A percentile compares a stretch with the other conserved stretches of the same genome.
Evolutionary conservation across 2,797 vertebrate genomes (phyloP).

Genomic region (Gymnodraco acuticeps): DNA sequence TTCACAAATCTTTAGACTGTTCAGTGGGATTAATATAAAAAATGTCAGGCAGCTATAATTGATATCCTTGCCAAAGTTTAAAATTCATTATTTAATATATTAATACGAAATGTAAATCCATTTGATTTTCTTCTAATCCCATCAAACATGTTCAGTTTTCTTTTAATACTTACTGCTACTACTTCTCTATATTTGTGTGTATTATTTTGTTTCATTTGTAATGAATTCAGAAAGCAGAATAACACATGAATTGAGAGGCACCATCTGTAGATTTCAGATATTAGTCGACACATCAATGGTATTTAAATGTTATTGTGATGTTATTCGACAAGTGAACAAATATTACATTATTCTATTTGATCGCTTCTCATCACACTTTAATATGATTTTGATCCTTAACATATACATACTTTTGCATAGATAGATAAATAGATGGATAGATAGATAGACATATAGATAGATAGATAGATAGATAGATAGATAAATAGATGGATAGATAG

Average conservation of each 20-base stretch:
- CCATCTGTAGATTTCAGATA: not conserved
- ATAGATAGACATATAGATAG: too few species aligned
- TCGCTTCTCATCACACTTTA: constrained; percentile 16
- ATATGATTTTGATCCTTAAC: constrained; percentile 26
- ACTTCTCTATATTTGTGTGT: not conserved
- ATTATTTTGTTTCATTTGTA: constrained; percentile 4
- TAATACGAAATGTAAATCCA: constrained; percentile 23
- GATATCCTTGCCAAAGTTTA: constrained; percentile 7
- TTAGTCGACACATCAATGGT: too few species aligned
- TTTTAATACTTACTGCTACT: not conserved
- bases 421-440: fast-evolving
- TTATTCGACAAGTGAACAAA: constrained; percentile 18
- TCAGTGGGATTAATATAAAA: constrained; percentile 28
- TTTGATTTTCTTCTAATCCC: constrained; percentile 27
- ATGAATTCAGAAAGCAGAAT: not conserved
- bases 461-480: too few species aligned
- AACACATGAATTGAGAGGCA: not conserved
- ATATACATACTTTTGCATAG: constrained; percentile 21
- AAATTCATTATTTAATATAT: constrained; percentile 14
- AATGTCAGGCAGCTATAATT: constrained; percentile 27
- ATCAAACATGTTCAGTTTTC: constrained; percentile 9
- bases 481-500: too few species aligned
- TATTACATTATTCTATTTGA: constrained; percentile 26
- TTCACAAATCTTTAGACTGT: constrained; percentile 19
- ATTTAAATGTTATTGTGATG: not conserved